Conservation (phyloP, 2,113 vertebrate species). For the Alligator mississippiensis region DNA sequence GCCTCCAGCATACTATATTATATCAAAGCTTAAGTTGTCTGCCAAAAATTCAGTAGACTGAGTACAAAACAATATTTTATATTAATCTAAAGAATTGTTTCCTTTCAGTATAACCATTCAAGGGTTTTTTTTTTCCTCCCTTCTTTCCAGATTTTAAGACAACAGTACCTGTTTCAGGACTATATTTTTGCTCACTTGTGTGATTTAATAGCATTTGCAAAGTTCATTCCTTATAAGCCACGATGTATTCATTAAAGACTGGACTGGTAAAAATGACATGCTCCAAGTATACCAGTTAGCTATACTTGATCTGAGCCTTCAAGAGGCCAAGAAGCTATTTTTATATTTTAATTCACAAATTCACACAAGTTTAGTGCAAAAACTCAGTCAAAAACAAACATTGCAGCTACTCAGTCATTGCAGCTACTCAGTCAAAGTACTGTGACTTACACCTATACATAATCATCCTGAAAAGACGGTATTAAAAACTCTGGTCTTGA, state of each 20-base stretch:
- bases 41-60: conserved; percentile 71
- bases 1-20: conserved; percentile 73
- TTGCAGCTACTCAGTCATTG: neutral
- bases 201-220: conserved; percentile 29
- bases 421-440: conserved; percentile 27
- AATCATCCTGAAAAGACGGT: neutral
- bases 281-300: neutral
- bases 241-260: conserved; percentile 13
- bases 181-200: conserved; percentile 62
- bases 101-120: conserved; percentile 51
- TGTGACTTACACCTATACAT: neutral
- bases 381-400: neutral
- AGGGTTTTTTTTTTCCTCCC: conserved; percentile 3
- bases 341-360: neutral
- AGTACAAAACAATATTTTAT: conserved; percentile 54
- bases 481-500: neutral
- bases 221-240: conserved; percentile 46
- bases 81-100: conserved; percentile 56
- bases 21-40: conserved; percentile 52
- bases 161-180: conserved; percentile 63
- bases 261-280: conserved; percentile 26
- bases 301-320: neutral
- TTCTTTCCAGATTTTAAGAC: conserved; percentile 43
- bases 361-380: neutral
- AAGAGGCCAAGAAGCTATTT: neutral